Evolutionary conservation across 2,888 invertebrate genomes (phyloP).

Genomic region (Amphipoea lucens): DNA sequence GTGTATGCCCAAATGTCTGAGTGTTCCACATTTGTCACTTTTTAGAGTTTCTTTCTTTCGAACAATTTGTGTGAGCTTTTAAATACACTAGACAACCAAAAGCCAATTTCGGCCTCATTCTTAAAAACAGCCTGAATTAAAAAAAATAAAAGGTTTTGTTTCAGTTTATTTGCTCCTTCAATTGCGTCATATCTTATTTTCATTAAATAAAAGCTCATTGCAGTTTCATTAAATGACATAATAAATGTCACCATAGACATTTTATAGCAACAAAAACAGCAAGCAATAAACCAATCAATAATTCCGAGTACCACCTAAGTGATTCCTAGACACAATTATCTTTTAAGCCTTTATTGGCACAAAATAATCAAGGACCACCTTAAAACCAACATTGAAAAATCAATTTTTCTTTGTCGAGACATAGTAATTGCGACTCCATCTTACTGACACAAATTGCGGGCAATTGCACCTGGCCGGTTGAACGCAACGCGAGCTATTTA

Average conservation of each 20-base stretch:
- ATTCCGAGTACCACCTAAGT: slow-evolving; percentile 24
- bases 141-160: neutral
- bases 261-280: slow-evolving; percentile 21
- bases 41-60: neutral
- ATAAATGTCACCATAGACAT: slow-evolving; percentile 11
- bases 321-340: slow-evolving; percentile 55
- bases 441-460: slow-evolving; percentile 84
- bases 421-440: slow-evolving; percentile 81
- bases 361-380: slow-evolving; percentile 75
- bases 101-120: neutral
- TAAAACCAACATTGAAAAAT: slow-evolving; percentile 86
- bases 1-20: slow-evolving; percentile 43
- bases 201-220: neutral
- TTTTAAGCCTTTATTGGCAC: slow-evolving; percentile 40
- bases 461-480: slow-evolving; percentile 84
- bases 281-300: slow-evolving; percentile 48
- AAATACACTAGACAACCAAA: slow-evolving; percentile 23
- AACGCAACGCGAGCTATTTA: slow-evolving; percentile 77
- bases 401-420: slow-evolving; percentile 85
- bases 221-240: neutral
- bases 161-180: neutral
- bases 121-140: neutral
- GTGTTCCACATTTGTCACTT: slow-evolving; percentile 40
- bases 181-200: neutral
- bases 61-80: slow-evolving; percentile 30